These are phyloP conservation scores for Solenopsis fugax DNA, from an alignment of 1,140 invertebrate genomes.

Conservation along the genomic window DNA sequence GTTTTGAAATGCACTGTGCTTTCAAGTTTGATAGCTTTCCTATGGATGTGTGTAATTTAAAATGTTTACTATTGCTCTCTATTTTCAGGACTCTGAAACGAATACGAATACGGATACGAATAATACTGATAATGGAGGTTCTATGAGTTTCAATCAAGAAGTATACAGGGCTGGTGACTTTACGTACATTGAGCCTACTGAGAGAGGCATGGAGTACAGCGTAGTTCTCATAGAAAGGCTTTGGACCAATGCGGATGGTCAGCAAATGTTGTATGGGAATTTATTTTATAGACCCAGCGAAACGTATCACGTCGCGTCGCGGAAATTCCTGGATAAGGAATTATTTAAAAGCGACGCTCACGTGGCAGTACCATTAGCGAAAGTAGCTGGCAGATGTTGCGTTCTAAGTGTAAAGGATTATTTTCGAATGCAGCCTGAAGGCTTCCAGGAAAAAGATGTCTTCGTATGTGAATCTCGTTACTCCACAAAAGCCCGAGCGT, in stretches of 20 bases:
- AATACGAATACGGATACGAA: constrained; percentile 72
- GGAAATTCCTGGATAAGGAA: constrained; percentile 98
- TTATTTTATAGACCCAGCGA: constrained; percentile 92
- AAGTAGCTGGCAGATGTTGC: constrained; percentile 96
- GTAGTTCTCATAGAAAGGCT: constrained; percentile 96
- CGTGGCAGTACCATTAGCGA: constrained; percentile 93
- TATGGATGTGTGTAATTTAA: constrained; percentile 57
- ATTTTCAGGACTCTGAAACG: constrained; percentile 76
- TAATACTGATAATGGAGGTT: constrained; percentile 84
- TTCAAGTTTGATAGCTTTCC: neutral
- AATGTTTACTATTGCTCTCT: constrained; percentile 32
- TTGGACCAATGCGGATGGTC: constrained; percentile 93
- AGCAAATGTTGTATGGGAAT: constrained; percentile 96
- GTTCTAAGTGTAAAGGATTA: constrained; percentile 98
- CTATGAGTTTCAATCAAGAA: constrained; percentile 91
- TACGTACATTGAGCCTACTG: constrained; percentile 94
- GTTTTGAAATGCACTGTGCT: neutral
- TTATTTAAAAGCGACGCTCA: constrained; percentile 97
- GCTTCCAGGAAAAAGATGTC: constrained; percentile 96
- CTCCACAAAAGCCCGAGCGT: constrained; percentile 93
- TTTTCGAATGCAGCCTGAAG: constrained; percentile 95
- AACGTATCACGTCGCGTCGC: constrained; percentile 97
- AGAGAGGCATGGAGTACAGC: constrained; percentile 93
- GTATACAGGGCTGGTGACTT: constrained; percentile 95
- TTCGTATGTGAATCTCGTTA: constrained; percentile 99